A percentile compares a stretch with the other conserved stretches of the same genome.
These are phyloP conservation scores for Nasonia longicornis DNA, from an alignment of 1,140 invertebrate species.

Conservation along the genomic window DNA sequence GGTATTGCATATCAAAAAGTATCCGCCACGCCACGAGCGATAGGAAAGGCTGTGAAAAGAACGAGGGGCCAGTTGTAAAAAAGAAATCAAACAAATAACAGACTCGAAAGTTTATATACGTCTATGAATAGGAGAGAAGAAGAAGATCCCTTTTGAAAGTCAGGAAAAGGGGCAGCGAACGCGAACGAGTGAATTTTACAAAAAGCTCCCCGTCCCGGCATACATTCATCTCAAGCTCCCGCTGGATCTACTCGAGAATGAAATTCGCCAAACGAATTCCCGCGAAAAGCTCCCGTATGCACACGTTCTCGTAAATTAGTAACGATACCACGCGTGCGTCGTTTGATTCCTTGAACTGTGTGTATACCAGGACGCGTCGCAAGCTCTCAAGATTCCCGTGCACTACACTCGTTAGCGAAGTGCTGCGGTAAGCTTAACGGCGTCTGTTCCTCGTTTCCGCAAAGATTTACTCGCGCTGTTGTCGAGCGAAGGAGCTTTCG, in stretches of 20 bases:
- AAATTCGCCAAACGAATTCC: too few relatives aligned
- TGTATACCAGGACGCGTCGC: background rate
- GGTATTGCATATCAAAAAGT: constrained; percentile 27
- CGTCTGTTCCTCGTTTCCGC: background rate
- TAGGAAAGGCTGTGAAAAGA: background rate
- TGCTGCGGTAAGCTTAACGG: background rate
- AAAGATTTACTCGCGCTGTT: background rate
- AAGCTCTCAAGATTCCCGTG: background rate
- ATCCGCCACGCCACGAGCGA: background rate
- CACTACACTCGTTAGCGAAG: too few relatives aligned
- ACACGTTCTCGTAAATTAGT: background rate
- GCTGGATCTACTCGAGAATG: too few relatives aligned
- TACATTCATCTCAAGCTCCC: too few relatives aligned
- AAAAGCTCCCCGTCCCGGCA: too few relatives aligned
- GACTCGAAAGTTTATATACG: background rate
- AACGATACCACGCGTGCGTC: background rate
- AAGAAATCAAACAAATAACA: constrained; percentile 28
- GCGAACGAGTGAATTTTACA: too few relatives aligned
- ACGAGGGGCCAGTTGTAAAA: constrained; percentile 19
- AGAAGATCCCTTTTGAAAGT: background rate
- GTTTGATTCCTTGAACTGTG: background rate
- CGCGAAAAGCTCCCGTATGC: too few relatives aligned
- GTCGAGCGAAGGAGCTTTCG: background rate
- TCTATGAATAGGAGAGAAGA: background rate
- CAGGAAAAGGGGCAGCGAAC: too few relatives aligned